Evolutionary conservation across 2,888 invertebrate species (phyloP).

Genomic region (Drosophila rubida): DNA sequence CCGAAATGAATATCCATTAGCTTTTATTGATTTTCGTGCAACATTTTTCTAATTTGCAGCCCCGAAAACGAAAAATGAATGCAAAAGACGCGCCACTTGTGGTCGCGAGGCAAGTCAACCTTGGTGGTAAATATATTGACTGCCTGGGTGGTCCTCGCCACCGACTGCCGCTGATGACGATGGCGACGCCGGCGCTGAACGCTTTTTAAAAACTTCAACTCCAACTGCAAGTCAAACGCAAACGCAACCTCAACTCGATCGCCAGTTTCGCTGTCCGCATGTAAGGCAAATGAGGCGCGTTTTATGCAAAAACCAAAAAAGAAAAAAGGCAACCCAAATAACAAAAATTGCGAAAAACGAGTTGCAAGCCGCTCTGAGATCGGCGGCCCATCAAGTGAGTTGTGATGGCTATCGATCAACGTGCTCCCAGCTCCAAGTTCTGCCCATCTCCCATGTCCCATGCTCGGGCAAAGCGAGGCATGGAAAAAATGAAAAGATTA

Average conservation of each 20-base stretch:
- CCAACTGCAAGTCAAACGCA: no score
- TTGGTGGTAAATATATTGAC: constrained; percentile 67
- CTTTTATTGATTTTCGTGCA: constrained; percentile 75
- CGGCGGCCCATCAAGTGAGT: constrained; percentile 62
- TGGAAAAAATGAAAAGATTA: constrained; percentile 45
- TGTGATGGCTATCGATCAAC: constrained; percentile 79
- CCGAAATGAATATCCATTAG: constrained; percentile 65
- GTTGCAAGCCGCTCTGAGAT: constrained; percentile 52
- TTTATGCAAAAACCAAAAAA: constrained; percentile 71
- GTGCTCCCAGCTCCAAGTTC: constrained; percentile 32
- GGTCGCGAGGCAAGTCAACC: constrained; percentile 41
- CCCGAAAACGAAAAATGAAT: constrained; percentile 40
- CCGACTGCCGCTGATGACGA: constrained; percentile 37
- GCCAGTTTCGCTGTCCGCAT: constrained; percentile 58
- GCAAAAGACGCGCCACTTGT: constrained; percentile 25
- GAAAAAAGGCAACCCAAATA: constrained; percentile 15
- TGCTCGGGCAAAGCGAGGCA: constrained; percentile 32
- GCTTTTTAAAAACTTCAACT: constrained; percentile 66
- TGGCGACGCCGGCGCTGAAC: constrained; percentile 61
- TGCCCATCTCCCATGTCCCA: constrained; percentile 22
- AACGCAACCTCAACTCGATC: constrained; percentile 42
- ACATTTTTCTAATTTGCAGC: constrained; percentile 77
- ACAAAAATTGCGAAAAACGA: constrained; percentile 54
- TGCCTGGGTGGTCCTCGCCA: constrained; percentile 58
- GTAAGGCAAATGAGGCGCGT: constrained; percentile 76